Base-by-base conservation (phyloP, 1,140 invertebrate genomes). In the Cherax destructor region DNA sequence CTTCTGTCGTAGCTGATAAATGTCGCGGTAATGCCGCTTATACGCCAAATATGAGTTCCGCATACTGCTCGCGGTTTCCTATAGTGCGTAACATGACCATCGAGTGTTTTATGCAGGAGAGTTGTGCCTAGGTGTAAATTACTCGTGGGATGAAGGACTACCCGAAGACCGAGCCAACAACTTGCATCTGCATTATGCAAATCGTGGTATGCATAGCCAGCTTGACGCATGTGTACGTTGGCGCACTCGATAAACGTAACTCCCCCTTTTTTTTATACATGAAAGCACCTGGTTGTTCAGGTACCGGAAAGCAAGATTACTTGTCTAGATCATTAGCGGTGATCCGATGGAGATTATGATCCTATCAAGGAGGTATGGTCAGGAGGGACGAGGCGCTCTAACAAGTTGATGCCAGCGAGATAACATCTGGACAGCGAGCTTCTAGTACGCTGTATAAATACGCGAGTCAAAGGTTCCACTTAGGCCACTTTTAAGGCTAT, bases 131-230 rank as follows among this genome's bases (percentile, higher is more conserved):
- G 59, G 69, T 83, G 59, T 52, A 83, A 69, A 69, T 83, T 86
- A 24, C 47, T 24, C 74, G n/a, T 76, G 30, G 84, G 72, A 86
- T 86, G 49, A 86, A 86, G 76, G 69, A 86, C 84, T 69, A 59
- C 52, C 86, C 56, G 56, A 69, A 69, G 78, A 88, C 81, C 50
- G 86, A 79, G 61, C 76, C 78, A 87, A 72, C 86, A 76, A 16
- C 78, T 81, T 80, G 56, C 59, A 88, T 88, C 78, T 88, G 86
- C 78, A 88, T 88, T 88, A 88, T 88, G 86, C 86, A 88, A 88
- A 88, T 88, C 49, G 47, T 50, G 78, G 77, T 41, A 81, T 81
- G 86, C 86, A 81, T 47, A 69, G 76, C 86, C 78, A 56, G 61
- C 72, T 61, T 50, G 77, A 47, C 59, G 78, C 41, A 69, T 69